These are phyloP conservation scores for Tribolium freemani DNA, from an alignment of 2,888 invertebrate genomes.

Conservation along the genomic window DNA sequence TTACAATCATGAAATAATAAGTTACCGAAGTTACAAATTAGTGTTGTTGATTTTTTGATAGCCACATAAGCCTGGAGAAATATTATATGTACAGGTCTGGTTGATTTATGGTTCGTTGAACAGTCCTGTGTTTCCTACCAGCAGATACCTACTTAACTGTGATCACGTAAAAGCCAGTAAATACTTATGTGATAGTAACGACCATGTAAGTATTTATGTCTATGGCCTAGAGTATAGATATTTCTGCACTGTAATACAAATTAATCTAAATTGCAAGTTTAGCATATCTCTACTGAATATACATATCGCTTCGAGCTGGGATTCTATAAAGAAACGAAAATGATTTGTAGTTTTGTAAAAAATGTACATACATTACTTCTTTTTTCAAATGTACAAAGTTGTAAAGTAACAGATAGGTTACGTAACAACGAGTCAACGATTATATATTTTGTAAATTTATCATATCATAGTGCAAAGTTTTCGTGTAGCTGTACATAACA, in stretches of 20 bases:
- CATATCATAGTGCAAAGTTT: slow-evolving; percentile 61
- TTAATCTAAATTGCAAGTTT: slow-evolving; percentile 47
- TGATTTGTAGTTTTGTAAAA: slow-evolving; percentile 58
- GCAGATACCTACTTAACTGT: slow-evolving; percentile 63
- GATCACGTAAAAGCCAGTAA: slow-evolving; percentile 57
- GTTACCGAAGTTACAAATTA: slow-evolving; percentile 39
- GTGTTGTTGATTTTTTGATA: slow-evolving; percentile 27
- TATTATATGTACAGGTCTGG: neutral
- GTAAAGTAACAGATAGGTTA: slow-evolving; percentile 61
- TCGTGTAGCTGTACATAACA: slow-evolving; percentile 56
- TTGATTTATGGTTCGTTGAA: slow-evolving; percentile 16
- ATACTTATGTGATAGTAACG: slow-evolving; percentile 51
- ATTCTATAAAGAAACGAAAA: slow-evolving; percentile 57
- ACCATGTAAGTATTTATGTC: slow-evolving; percentile 28
- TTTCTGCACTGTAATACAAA: slow-evolving; percentile 41
- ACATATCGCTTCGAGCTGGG: slow-evolving; percentile 69
- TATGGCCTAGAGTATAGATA: slow-evolving; percentile 39
- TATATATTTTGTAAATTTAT: slow-evolving; percentile 65
- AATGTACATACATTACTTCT: slow-evolving; percentile 52
- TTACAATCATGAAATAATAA: slow-evolving; percentile 32
- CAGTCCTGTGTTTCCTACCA: slow-evolving; percentile 38
- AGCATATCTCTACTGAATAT: slow-evolving; percentile 65
- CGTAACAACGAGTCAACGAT: slow-evolving; percentile 56
- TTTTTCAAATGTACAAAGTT: slow-evolving; percentile 59
- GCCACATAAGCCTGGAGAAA: neutral